These are phyloP conservation scores for Aurelia aurita DNA, from an alignment of 30 jellyfish, hydroid and myxozoan species.

Conservation along the genomic window DNA sequence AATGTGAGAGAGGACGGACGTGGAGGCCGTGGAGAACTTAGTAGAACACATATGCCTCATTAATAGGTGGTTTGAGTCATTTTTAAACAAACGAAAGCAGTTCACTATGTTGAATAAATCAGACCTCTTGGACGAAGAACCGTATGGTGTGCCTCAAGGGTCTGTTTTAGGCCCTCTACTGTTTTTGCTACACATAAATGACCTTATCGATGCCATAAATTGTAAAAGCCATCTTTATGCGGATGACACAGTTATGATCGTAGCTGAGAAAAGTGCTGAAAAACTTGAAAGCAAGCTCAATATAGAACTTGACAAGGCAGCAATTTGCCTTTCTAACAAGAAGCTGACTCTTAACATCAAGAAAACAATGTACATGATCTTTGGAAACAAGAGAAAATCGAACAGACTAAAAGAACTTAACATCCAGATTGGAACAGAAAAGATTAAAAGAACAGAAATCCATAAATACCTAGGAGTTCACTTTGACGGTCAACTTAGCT, in stretches of 20 bases:
- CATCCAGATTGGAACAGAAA: conserved; percentile 23
- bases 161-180: conserved; percentile 30
- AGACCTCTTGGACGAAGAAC: no score
- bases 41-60: no score
- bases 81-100: no score
- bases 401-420: conserved; percentile 4
- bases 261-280: conserved; percentile 28
- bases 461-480: conserved; percentile 20
- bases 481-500: no score
- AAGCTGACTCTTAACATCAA: conserved; percentile 35
- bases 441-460: conserved; percentile 8
- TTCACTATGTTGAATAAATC: no score
- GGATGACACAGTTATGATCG: conserved; percentile 38
- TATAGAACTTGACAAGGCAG: conserved; percentile 9
- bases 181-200: conserved; percentile 10
- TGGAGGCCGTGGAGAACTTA: no score
- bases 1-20: no score
- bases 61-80: no score
- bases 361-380: conserved; percentile 35
- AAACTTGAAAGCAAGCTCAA: conserved; percentile 30
- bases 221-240: conserved; percentile 29
- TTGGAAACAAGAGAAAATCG: conserved; percentile 29
- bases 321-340: conserved; percentile 37
- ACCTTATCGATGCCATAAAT: background rate
- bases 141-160: conserved; percentile 13